Base-by-base conservation (phyloP, 2,797 vertebrate species). In the Naso thynnoides region DNA sequence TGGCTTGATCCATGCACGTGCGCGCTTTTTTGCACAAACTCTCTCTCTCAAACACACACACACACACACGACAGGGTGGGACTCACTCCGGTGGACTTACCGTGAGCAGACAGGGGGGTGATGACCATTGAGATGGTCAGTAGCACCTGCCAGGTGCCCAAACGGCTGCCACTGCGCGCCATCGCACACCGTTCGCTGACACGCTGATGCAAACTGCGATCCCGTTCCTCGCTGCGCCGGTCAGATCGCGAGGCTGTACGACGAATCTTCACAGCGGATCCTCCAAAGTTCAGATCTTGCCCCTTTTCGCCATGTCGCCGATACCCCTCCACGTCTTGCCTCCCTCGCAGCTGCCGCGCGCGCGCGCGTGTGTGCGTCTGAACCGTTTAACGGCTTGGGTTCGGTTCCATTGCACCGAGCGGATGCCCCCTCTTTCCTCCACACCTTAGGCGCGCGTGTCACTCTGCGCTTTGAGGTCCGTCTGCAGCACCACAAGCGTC, bases 121-220 rank as follows among this genome's bases (percentile, higher is more conserved):
- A 90, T 61, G 84, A 93, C 75, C 76, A 92, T 53, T 0, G 88
- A 86, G 87, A 93, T 79, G 88, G 88, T 82, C 82, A 93, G 84
- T 0, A 93, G 81, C 86, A 92, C 80, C 86, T 90, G 91, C 91
- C 92, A 91, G 81, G 79, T 84, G 61, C 78, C 71, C 80, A 78
- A 14, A 53, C 86, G 85, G 21, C 80, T 33, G 81, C 82, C 70
- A 47, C 45, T 54, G 67, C 69, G 72, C 78, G 86, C 87, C 92
- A 93, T 93, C 57, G 55, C 2, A 3, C 50, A 29, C 50, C 62
- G 0, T 69, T 62, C 56, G 41, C 54, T 21, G 66, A 68, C 57
- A 19, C 66, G 29, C 68, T 15, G 70, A 48, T 52, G 60, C 61
- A 53, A 58, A 76, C 67, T 74, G 78, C 23, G 81, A 61, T 80